Base-by-base conservation (phyloP, 2,888 invertebrate genomes). In the Clistopyga incitator region DNA sequence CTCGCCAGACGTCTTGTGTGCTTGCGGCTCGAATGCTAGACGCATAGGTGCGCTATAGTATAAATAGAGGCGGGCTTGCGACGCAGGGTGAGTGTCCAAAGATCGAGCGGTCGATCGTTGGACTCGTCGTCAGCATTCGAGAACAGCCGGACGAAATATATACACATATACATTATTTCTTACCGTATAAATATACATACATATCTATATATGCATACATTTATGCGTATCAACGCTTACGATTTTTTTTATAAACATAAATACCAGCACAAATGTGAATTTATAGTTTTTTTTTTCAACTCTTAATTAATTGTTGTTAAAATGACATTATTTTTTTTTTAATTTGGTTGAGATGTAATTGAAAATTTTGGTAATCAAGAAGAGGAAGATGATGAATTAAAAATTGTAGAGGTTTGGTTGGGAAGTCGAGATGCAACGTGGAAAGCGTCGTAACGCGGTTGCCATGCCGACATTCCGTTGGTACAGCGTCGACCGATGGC, bases 391-490 rank as follows among this genome's bases (percentile, higher is more conserved):
- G n/a, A n/a, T n/a, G n/a, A n/a, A n/a, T n/a, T n/a, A n/a, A n/a
- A n/a, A n/a, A n/a, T n/a, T n/a, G n/a, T n/a, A n/a, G n/a, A n/a
- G n/a, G n/a, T n/a, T n/a, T n/a, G n/a, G n/a, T n/a, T n/a, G n/a
- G 50, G 34, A 11, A 64, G 47, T 15, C 45, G 65, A 65, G 84
- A 86, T 85, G 84, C 86, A 88, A 89, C 88, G 89, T 89, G 88
- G 88, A 90, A 91, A 90, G 89, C 90, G 88, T 89, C 90, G 90
- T 89, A 90, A 87, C 77, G 78, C 70, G 82, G 90, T 90, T 90
- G 89, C 89, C 90, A 88, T 88, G 89, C 85, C 84, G 84, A 89
- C 87, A 86, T 34, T 42, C 68, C 20, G 59, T 20, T 47, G 56
- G 61, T 29, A 38, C 34, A 68, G 42, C 71, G 80, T 74, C 67